phyloP scores from a whole-genome alignment of 2,797 vertebrate genomes.

The Periophthalmus magnuspinnatus region DNA sequence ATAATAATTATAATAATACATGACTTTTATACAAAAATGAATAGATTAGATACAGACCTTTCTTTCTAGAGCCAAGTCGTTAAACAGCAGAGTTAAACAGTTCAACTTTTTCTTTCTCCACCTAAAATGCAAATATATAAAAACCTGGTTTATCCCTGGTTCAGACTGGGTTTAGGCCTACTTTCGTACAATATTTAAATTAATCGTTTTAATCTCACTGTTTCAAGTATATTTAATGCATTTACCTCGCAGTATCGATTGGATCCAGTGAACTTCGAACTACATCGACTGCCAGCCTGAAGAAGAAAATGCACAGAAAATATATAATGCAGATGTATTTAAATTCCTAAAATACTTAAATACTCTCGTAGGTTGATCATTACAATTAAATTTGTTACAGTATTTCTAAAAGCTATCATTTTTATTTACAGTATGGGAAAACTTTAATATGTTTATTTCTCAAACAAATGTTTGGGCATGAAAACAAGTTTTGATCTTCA shows the following conservation, averaged over 20 bases:
- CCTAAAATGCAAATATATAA: constrained; percentile 44
- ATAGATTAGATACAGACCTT: constrained; percentile 64
- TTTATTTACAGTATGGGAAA: too few species aligned
- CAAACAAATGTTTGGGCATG: too few species aligned
- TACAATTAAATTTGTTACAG: too few species aligned
- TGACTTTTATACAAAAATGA: not conserved
- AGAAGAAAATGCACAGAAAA: constrained; percentile 11
- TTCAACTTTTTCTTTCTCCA: constrained; percentile 82
- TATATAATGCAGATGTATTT: not conserved
- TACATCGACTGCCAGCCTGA: constrained; percentile 57
- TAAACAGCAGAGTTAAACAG: constrained; percentile 85
- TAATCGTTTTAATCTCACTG: too few species aligned
- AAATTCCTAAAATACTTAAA: not conserved
- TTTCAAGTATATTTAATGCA: not conserved
- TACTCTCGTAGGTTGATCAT: too few species aligned
- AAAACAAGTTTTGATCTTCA: too few species aligned
- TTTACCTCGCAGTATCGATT: constrained; percentile 77
- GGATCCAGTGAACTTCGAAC: constrained; percentile 74
- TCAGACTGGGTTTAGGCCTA: too few species aligned
- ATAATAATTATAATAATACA: not conserved
- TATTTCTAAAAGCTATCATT: too few species aligned
- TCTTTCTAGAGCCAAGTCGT: constrained; percentile 81
- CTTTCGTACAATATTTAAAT: too few species aligned
- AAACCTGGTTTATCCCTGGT: not conserved
- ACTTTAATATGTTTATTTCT: too few species aligned